A percentile compares a stretch with the other conserved stretches of the same genome.
phyloP scores from a whole-genome alignment of 2,797 vertebrate genomes.

The Capromys pilorides region DNA sequence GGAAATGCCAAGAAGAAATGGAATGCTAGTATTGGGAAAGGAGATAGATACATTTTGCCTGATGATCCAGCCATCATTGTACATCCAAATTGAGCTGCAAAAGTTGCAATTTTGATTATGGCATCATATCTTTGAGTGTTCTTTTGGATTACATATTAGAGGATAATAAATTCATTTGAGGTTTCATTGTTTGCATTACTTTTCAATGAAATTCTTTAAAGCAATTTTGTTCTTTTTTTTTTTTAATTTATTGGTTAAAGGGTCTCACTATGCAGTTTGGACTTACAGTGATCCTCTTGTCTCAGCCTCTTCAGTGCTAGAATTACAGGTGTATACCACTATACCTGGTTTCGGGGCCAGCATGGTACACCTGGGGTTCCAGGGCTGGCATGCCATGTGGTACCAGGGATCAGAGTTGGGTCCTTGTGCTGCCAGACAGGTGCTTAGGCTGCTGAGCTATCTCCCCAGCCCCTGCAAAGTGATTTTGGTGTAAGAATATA shows the following conservation, averaged over 20 bases:
- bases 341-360: too few relatives aligned
- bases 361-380: too few relatives aligned
- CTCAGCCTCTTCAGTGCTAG: too few relatives aligned
- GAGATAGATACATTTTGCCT: conserved; percentile 91
- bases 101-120: conserved; percentile 98
- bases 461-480: conserved; percentile 78
- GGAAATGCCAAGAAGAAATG: conserved; percentile 93
- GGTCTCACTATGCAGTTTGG: too few relatives aligned
- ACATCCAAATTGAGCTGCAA: conserved; percentile 98
- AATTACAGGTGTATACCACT: too few relatives aligned
- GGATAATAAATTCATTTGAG: conserved; percentile 99
- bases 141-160: conserved; percentile 97
- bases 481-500: conserved; percentile 98
- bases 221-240: too few relatives aligned
- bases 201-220: conserved; percentile 99
- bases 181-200: conserved; percentile 99
- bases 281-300: too few relatives aligned
- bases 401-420: too few relatives aligned
- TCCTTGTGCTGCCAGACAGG: too few relatives aligned
- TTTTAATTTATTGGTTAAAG: too few relatives aligned
- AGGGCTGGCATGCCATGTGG: too few relatives aligned
- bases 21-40: conserved; percentile 96
- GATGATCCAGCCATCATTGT: conserved; percentile 98
- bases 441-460: too few relatives aligned
- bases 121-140: conserved; percentile 98